Evolutionary conservation across 2,888 invertebrate species (phyloP).

Genomic region (Leptopilina drosophilae): DNA sequence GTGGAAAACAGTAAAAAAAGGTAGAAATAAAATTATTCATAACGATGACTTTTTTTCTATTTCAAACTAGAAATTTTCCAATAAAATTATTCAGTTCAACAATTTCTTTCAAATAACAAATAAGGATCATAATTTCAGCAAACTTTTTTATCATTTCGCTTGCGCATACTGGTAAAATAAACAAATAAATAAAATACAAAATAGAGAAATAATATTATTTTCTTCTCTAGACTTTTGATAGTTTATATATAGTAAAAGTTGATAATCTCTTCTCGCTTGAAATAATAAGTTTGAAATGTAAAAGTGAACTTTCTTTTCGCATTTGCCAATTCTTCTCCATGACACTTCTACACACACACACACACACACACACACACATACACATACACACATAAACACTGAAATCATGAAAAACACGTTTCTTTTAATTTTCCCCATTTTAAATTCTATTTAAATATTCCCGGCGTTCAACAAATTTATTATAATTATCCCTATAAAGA

Average conservation of each 20-base stretch:
- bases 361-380: too few species aligned
- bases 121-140: too few species aligned
- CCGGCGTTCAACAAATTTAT: background rate
- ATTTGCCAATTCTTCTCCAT: slow-evolving; percentile 13
- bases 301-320: slow-evolving; percentile 30
- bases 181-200: too few species aligned
- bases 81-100: too few species aligned
- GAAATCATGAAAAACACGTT: slow-evolving; percentile 17
- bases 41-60: too few species aligned
- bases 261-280: slow-evolving; percentile 3
- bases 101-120: too few species aligned
- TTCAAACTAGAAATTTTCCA: too few species aligned
- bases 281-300: slow-evolving; percentile 31
- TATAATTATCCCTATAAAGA: background rate
- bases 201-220: too few species aligned
- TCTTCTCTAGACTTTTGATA: slow-evolving; percentile 1
- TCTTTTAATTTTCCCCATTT: slow-evolving; percentile 18
- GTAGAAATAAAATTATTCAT: too few species aligned
- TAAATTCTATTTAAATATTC: background rate
- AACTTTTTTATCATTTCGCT: too few species aligned
- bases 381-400: background rate
- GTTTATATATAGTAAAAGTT: background rate
- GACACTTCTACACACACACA: background rate
- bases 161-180: too few species aligned
- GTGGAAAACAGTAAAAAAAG: too few species aligned